These are phyloP conservation scores for Ciona savignyi DNA, from an alignment of 23 tunicate species.

Conservation along the genomic window DNA sequence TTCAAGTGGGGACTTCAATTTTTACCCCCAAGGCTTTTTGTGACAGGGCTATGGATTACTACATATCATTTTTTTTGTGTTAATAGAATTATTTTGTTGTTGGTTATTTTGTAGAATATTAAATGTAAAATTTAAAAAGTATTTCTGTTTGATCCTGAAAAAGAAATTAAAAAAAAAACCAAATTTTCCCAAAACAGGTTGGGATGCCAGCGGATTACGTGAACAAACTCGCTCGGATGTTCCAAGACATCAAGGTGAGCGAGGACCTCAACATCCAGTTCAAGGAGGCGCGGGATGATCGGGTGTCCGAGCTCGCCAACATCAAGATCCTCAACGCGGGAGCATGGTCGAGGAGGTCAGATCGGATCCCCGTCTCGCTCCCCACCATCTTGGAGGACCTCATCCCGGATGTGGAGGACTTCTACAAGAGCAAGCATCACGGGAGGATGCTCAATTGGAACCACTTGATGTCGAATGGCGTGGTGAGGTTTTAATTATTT, in stretches of 20 bases:
- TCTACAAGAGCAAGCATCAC: constrained; percentile 61
- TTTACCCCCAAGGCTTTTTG: no score
- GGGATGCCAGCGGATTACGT: constrained; percentile 94
- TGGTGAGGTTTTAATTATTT: no score
- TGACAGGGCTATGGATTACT: no score
- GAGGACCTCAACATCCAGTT: constrained; percentile 67
- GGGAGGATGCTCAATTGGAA: constrained; percentile 79
- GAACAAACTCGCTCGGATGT: constrained; percentile 82
- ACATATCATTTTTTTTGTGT: no score
- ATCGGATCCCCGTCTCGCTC: constrained; percentile 52
- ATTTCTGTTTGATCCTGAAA: no score
- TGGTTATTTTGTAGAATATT: no score
- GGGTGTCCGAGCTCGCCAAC: constrained; percentile 57
- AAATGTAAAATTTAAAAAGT: no score
- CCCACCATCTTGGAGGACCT: constrained; percentile 69
- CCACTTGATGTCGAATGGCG: constrained; percentile 78
- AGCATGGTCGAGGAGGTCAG: constrained; percentile 79
- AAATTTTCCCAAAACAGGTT: constrained; percentile 20
- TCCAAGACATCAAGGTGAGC: constrained; percentile 88
- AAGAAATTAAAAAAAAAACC: no score
- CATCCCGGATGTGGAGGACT: constrained; percentile 70
- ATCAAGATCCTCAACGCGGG: constrained; percentile 81
- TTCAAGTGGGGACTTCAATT: no score
- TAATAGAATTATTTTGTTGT: no score
- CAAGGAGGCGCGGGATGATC: constrained; percentile 42